Conservation (phyloP, 2,888 invertebrate species). For the Hyalella azteca region DNA sequence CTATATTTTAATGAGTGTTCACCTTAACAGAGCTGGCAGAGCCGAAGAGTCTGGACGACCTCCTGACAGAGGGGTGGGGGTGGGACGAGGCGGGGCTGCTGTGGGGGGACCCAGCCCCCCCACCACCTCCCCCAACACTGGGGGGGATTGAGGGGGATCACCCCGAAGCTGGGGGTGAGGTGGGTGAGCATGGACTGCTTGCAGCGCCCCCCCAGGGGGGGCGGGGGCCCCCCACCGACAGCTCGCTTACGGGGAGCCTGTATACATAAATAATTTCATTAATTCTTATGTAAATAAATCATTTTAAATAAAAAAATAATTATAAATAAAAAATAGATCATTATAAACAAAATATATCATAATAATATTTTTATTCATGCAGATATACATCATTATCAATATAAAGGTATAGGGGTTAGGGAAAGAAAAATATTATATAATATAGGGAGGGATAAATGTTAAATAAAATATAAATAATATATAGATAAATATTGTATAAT, state of each 20-base stretch:
- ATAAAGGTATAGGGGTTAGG: too few species aligned
- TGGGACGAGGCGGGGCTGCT: constrained; percentile 51
- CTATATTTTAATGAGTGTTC: too few species aligned
- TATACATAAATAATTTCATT: background rate
- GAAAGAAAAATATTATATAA: too few species aligned
- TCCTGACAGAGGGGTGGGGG: constrained; percentile 49
- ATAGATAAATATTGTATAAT: background rate
- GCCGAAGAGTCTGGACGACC: constrained; percentile 58
- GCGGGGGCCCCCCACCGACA: background rate
- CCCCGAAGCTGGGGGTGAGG: constrained; percentile 53
- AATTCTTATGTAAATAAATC: background rate
- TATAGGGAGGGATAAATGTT: too few species aligned
- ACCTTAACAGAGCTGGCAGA: constrained; percentile 57
- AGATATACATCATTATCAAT: too few species aligned
- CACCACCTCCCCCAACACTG: constrained; percentile 5
- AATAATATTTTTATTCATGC: too few species aligned
- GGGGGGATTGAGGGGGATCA: constrained; percentile 51
- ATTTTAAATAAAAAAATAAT: background rate
- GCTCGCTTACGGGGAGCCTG: background rate
- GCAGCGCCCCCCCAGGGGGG: background rate
- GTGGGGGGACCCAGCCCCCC: background rate
- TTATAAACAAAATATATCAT: too few species aligned
- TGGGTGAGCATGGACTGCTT: background rate
- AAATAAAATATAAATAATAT: background rate
- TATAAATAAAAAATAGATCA: background rate